Percentiles rank a stretch among this genome's conserved stretches.
Evolutionary conservation across 1,140 invertebrate genomes (phyloP).

Genomic region (Drosophila teissieri): DNA sequence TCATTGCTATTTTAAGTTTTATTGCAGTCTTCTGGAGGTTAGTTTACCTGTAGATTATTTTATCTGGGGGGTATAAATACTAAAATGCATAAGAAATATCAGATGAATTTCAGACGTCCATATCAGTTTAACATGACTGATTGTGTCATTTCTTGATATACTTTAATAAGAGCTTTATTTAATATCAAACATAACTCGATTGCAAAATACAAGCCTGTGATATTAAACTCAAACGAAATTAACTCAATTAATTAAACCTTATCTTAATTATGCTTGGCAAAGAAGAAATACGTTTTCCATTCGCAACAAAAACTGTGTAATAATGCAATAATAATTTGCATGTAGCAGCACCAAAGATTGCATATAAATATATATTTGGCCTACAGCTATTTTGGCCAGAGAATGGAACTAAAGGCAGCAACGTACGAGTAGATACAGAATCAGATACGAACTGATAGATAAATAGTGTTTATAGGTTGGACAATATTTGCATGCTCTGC

Average conservation of each 20-base stretch:
- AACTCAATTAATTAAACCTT: neutral
- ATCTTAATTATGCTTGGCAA: neutral
- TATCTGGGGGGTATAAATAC: too few species aligned
- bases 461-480: conserved; percentile 13
- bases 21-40: too few species aligned
- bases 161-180: too few species aligned
- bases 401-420: conserved; percentile 10
- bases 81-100: too few species aligned
- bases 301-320: conserved; percentile 36
- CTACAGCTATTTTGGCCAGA: conserved; percentile 28
- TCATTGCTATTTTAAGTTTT: too few species aligned
- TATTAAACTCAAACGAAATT: neutral
- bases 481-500: conserved; percentile 35
- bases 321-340: conserved; percentile 63
- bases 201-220: too few species aligned
- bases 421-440: conserved; percentile 41
- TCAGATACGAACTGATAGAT: conserved; percentile 30
- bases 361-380: conserved; percentile 39
- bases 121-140: too few species aligned
- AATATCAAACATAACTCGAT: too few species aligned
- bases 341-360: conserved; percentile 45
- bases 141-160: too few species aligned
- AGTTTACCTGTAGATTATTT: too few species aligned
- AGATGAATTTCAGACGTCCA: too few species aligned
- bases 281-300: neutral